Base-by-base conservation (phyloP, 2,113 vertebrate species). In the Tamias sibiricus region DNA sequence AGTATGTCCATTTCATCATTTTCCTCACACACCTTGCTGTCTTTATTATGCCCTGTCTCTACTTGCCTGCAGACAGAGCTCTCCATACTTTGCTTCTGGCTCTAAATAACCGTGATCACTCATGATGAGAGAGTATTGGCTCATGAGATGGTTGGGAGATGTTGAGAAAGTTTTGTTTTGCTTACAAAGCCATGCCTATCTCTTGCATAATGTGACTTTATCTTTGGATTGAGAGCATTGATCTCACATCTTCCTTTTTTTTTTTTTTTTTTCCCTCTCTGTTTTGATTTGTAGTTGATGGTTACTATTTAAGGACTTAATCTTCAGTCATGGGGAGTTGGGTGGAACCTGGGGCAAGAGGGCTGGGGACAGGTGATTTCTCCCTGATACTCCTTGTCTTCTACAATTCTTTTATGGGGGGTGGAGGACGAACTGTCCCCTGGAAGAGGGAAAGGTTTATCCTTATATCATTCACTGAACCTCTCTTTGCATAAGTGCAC, bases 31-130 rank as follows among this genome's bases (percentile, higher is more conserved):
- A 35, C 94, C 91, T 93, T 32, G 44, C 95, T 83, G 84, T 87
- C 82, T 90, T 90, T n/a, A 22, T 42, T 30, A 37, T n/a, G 62
- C 49, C 26, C 64, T 97, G 97, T 96, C 91, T 97, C 95, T 35
- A 93, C 97, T 97, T 97, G 96, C 66, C 96, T 91, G 81, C 75
- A 95, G 91, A 90, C 79, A 62, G 79, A 90, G 32, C 66, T 59
- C 62, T 47, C 84, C 83, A 54, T 54, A 72, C 59, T 95, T 90
- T 84, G 89, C 74, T 88, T 82, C 96, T 97, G 95, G 93, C 52
- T 93, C 57, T 80, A 57, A 87, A 91, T 54, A 95, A 57, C 89
- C 20, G 3, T n/a, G 93, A 76, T 93, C 57, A 28, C 54, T 80
- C 71, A 59, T 81, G 83, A 94, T 91, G 96, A 96, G 87, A 94